Percentiles rank a stretch among this genome's conserved stretches.
Evolutionary conservation across 2,797 vertebrate genomes (phyloP).

Genomic region (Rhinichthys osculus): DNA sequence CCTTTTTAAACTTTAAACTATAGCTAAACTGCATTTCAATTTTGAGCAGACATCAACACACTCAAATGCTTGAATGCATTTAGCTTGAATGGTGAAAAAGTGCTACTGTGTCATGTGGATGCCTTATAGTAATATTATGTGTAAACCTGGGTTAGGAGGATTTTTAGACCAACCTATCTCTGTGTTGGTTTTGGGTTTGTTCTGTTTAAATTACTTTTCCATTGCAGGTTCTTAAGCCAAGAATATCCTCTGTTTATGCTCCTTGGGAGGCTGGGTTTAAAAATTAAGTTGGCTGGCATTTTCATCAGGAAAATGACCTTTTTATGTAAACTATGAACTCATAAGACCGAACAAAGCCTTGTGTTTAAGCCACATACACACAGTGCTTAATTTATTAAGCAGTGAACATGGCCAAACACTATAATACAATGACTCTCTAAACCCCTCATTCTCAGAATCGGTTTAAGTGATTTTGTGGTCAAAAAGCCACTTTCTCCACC

Average conservation of each 20-base stretch:
- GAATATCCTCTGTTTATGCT: slow-evolving; percentile 76
- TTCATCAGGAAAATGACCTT: slow-evolving; percentile 79
- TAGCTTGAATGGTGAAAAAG: slow-evolving; percentile 14
- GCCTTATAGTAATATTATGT: slow-evolving; percentile 47
- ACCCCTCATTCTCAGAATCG: not conserved
- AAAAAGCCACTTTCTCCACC: slow-evolving; percentile 20
- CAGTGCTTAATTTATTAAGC: not conserved
- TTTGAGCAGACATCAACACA: slow-evolving; percentile 16
- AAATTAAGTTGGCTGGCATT: slow-evolving; percentile 78
- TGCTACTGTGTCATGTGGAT: slow-evolving; percentile 8
- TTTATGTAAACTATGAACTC: slow-evolving; percentile 74
- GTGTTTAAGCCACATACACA: slow-evolving; percentile 11
- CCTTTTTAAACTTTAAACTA: not conserved
- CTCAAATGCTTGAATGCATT: not conserved
- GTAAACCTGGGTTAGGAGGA: slow-evolving; percentile 49
- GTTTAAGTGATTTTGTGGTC: slow-evolving; percentile 20
- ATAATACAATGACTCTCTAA: not conserved
- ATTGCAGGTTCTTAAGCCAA: slow-evolving; percentile 72
- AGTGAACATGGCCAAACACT: not conserved
- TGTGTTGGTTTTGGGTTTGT: slow-evolving; percentile 41
- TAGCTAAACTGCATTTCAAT: not conserved
- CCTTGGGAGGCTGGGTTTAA: slow-evolving; percentile 66
- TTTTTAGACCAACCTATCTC: slow-evolving; percentile 48
- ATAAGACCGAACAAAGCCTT: slow-evolving; percentile 26
- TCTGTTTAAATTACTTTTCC: slow-evolving; percentile 60